Conservation (phyloP, 2,113 vertebrate genomes). For the Pimephales promelas region DNA sequence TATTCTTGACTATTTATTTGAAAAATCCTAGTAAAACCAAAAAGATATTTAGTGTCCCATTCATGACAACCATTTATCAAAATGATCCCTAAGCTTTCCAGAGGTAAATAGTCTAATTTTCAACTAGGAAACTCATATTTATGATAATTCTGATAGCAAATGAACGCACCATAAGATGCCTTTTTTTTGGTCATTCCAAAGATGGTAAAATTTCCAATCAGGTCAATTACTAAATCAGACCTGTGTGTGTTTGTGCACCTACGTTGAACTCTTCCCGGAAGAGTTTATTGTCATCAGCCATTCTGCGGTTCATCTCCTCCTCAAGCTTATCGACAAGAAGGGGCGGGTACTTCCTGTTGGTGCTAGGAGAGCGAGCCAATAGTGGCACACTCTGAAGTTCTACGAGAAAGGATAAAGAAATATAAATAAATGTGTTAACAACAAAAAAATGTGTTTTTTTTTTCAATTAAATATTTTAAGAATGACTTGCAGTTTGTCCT, state of each 20-base stretch:
- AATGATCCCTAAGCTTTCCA: too few relatives aligned
- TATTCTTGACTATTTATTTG: too few relatives aligned
- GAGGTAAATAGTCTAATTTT: too few relatives aligned
- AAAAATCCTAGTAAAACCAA: too few relatives aligned
- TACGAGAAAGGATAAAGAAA: slow-evolving; percentile 65
- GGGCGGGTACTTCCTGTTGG: slow-evolving; percentile 96
- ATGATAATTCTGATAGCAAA: too few relatives aligned
- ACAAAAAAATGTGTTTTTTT: neutral
- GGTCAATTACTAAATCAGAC: neutral
- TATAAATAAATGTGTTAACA: slow-evolving; percentile 45
- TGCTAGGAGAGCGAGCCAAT: slow-evolving; percentile 95
- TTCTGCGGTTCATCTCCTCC: slow-evolving; percentile 97
- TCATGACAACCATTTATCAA: too few relatives aligned
- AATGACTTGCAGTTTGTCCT: slow-evolving; percentile 42
- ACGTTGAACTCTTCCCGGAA: slow-evolving; percentile 98
- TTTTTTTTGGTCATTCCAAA: neutral
- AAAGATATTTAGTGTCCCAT: too few relatives aligned
- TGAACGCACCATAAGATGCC: neutral
- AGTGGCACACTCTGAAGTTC: slow-evolving; percentile 96
- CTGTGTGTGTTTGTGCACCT: slow-evolving; percentile 51
- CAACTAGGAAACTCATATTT: too few relatives aligned
- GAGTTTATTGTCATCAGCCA: slow-evolving; percentile 98
- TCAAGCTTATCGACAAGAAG: slow-evolving; percentile 95
- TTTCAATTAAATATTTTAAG: neutral
- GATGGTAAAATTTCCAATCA: neutral